phyloP scores from a whole-genome alignment of 2,797 vertebrate species.

The Thamnophis elegans region DNA sequence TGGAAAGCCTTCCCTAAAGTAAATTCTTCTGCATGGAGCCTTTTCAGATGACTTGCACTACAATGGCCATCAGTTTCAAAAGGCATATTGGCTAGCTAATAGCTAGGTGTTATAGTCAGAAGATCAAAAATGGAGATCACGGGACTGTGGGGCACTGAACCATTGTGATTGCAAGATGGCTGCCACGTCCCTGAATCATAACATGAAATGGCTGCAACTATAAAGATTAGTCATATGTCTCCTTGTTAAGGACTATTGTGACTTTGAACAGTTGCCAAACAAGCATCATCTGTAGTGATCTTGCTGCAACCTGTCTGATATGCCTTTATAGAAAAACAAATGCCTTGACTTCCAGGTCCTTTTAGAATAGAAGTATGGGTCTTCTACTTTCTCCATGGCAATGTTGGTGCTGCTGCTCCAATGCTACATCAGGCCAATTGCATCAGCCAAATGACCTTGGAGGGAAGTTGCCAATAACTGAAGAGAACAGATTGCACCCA shows the following conservation, averaged over 20 bases:
- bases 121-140: background rate
- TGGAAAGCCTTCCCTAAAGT: background rate
- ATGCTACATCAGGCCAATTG: background rate
- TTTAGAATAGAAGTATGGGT: background rate
- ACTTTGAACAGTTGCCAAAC: background rate
- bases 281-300: background rate
- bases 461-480: background rate
- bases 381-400: background rate
- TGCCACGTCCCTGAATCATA: background rate
- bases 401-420: background rate
- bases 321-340: background rate
- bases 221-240: background rate
- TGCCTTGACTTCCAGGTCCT: background rate
- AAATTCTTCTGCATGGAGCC: background rate
- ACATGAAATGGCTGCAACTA: background rate
- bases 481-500: background rate
- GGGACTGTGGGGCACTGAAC: background rate
- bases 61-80: background rate
- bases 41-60: background rate
- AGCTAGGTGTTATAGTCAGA: background rate
- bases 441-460: background rate
- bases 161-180: background rate
- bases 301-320: background rate
- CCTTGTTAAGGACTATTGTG: background rate
- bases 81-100: background rate